phyloP scores from a whole-genome alignment of 1,140 invertebrate genomes.

The Linepithema humile region DNA sequence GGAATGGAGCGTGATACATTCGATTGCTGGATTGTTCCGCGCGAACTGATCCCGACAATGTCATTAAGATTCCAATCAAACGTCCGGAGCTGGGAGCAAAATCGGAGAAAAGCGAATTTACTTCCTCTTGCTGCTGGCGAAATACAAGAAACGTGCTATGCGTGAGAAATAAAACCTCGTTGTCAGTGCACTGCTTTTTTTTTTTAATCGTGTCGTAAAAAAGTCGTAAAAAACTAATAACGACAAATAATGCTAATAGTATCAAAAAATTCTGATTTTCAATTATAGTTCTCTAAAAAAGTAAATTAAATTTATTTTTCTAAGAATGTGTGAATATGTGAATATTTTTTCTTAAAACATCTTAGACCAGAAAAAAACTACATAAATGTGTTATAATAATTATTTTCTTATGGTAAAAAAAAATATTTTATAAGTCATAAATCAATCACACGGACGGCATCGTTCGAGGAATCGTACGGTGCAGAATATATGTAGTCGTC shows the following conservation, averaged over 20 bases:
- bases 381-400: background rate
- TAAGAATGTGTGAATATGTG: background rate
- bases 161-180: background rate
- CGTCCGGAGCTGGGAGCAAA: background rate
- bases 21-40: constrained; percentile 42
- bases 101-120: background rate
- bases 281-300: too few species aligned
- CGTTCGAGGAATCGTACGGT: background rate
- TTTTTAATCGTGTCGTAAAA: background rate
- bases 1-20: constrained; percentile 30
- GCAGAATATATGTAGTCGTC: background rate
- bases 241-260: too few species aligned
- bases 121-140: background rate
- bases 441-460: background rate
- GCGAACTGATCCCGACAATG: constrained; percentile 29
- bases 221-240: too few species aligned
- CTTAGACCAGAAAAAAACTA: background rate
- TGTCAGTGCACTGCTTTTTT: background rate
- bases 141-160: background rate
- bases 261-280: too few species aligned
- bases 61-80: constrained; percentile 27
- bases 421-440: background rate
- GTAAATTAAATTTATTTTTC: too few species aligned
- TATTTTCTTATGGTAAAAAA: background rate
- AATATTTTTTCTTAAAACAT: background rate